Conservation (phyloP, 2,888 invertebrate species). For the Chorisops tibialis region DNA sequence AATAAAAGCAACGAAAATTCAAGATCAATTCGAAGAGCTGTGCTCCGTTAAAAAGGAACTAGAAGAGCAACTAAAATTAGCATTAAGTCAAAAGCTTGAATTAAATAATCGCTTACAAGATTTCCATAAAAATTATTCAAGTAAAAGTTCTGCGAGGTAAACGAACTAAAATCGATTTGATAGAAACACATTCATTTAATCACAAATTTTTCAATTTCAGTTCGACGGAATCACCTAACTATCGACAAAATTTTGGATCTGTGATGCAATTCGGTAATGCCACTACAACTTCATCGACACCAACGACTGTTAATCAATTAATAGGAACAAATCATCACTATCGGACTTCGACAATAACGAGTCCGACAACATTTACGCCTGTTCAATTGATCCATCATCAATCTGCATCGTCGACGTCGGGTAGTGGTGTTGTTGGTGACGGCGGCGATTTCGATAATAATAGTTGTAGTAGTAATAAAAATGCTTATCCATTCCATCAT, state of each 20-base stretch:
- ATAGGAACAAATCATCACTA: neutral
- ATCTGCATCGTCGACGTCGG: neutral
- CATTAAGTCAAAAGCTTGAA: conserved; percentile 58
- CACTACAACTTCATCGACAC: neutral
- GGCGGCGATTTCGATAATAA: conserved; percentile 4
- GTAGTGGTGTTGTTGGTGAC: neutral
- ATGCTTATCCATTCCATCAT: conserved; percentile 39
- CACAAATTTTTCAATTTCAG: neutral
- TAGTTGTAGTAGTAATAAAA: conserved; percentile 6
- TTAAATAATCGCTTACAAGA: conserved; percentile 59
- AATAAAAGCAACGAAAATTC: conserved; percentile 63
- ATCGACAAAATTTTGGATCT: conserved; percentile 38
- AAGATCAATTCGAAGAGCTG: conserved; percentile 61
- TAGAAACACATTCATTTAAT: neutral
- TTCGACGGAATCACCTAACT: conserved; percentile 45
- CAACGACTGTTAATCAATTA: neutral
- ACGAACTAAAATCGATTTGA: conserved; percentile 5
- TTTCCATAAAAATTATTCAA: conserved; percentile 47
- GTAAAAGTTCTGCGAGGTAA: conserved; percentile 50
- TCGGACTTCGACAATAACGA: neutral
- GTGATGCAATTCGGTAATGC: conserved; percentile 21
- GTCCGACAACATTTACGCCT: conserved; percentile 13
- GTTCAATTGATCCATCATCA: conserved; percentile 17
- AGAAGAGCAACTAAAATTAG: conserved; percentile 59
- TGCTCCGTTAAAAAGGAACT: conserved; percentile 58